Evolutionary conservation across 37 sponge, comb jelly and placozoan genomes (phyloP).

Genomic region (Axinella damicornis): DNA sequence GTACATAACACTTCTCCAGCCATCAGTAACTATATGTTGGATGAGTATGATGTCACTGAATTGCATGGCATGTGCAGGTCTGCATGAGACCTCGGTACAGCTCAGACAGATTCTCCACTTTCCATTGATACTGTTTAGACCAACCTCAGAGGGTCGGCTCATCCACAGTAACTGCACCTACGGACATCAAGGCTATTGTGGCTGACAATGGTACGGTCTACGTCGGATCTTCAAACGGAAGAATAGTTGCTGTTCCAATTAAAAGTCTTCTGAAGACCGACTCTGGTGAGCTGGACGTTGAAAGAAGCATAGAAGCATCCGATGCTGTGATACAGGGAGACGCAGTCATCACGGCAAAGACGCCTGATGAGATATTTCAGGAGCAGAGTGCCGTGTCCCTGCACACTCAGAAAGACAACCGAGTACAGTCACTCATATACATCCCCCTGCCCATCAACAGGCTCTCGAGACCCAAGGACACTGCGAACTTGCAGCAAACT

Average conservation of each 20-base stretch:
- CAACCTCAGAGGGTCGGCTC: neutral
- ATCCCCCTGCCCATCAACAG: constrained; percentile 19
- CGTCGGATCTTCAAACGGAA: constrained; percentile 54
- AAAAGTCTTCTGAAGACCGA: neutral
- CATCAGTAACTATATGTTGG: no score
- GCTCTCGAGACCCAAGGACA: neutral
- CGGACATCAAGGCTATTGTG: constrained; percentile 25
- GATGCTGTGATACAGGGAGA: neutral
- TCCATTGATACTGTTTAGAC: neutral
- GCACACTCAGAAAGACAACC: constrained; percentile 39
- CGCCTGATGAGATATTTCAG: neutral
- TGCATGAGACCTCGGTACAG: no score
- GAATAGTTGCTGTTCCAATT: constrained; percentile 44
- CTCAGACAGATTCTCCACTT: neutral
- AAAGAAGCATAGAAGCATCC: neutral
- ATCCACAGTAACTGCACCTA: neutral
- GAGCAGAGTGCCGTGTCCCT: constrained; percentile 38
- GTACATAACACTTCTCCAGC: no score
- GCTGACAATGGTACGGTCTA: constrained; percentile 27
- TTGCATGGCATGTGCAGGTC: no score
- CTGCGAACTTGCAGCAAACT: neutral
- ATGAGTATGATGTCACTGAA: no score
- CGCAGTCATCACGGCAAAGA: neutral
- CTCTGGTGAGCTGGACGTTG: neutral
- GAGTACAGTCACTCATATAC: constrained; percentile 27